Evolutionary conservation across 2,888 invertebrate species (phyloP).

Genomic region (Hoplodrina blanda): DNA sequence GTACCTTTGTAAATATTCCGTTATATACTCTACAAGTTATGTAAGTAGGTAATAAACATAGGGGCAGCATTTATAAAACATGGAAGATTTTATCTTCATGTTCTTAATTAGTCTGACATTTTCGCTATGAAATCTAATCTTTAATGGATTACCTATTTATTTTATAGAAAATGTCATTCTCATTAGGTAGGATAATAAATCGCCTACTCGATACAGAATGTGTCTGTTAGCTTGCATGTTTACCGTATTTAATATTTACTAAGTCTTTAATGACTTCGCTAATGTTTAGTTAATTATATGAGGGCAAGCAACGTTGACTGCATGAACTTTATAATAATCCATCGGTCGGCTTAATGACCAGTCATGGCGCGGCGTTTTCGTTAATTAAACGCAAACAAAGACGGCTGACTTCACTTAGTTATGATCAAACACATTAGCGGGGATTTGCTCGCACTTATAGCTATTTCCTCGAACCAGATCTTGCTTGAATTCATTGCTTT

Average conservation of each 20-base stretch:
- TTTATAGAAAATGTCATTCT: constrained; percentile 38
- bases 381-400: constrained; percentile 87
- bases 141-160: constrained; percentile 28
- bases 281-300: constrained; percentile 63
- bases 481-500: constrained; percentile 57
- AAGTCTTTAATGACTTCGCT: constrained; percentile 51
- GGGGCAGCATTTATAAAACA: constrained; percentile 14
- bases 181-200: constrained; percentile 33
- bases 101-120: constrained; percentile 56
- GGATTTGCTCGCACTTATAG: constrained; percentile 74
- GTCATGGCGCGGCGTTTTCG: constrained; percentile 76
- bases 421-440: constrained; percentile 83
- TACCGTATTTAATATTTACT: constrained; percentile 20
- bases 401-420: constrained; percentile 77
- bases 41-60: not conserved
- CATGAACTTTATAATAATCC: constrained; percentile 73
- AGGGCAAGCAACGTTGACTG: constrained; percentile 67
- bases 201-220: constrained; percentile 12
- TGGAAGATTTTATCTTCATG: constrained; percentile 8
- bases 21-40: constrained; percentile 1
- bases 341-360: constrained; percentile 78
- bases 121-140: constrained; percentile 40
- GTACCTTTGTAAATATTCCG: not conserved
- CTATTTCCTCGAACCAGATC: constrained; percentile 64
- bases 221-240: constrained; percentile 13